These are phyloP conservation scores for Acropternis orthonyx DNA, from an alignment of 2,797 vertebrate genomes.

Conservation along the genomic window DNA sequence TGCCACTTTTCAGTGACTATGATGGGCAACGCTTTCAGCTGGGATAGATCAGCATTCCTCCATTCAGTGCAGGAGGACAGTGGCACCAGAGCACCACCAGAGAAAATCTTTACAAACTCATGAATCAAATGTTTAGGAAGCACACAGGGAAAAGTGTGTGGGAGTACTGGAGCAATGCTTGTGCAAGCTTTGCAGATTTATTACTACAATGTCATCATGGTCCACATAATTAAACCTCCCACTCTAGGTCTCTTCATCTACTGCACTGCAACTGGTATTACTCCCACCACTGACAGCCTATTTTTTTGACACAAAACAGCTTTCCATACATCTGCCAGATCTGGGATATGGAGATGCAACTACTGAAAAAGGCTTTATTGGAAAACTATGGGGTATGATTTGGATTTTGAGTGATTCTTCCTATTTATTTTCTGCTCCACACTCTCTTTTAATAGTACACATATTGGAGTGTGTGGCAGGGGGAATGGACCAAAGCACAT, in stretches of 20 bases:
- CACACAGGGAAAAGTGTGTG: neutral
- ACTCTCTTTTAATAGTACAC: neutral
- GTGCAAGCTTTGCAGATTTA: conserved; percentile 48
- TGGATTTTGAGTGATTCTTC: neutral
- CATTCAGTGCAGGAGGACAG: neutral
- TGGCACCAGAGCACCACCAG: neutral
- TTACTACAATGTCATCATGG: conserved; percentile 38
- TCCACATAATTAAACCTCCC: conserved; percentile 48
- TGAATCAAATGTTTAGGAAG: conserved; percentile 7
- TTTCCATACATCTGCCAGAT: neutral
- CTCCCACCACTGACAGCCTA: neutral
- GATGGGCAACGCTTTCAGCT: neutral
- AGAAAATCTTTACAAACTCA: neutral
- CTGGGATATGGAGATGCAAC: neutral
- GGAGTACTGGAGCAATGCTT: conserved; percentile 9
- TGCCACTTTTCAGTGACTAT: neutral
- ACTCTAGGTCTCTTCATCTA: neutral
- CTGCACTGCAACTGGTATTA: neutral
- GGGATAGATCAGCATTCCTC: neutral
- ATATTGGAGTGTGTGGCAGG: neutral
- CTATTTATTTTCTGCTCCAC: neutral
- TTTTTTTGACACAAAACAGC: conserved; percentile 8
- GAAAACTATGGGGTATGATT: neutral
- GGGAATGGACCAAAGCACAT: neutral
- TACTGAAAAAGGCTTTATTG: neutral